A percentile compares a stretch with the other conserved stretches of the same genome.
Evolutionary conservation across 2,888 invertebrate species (phyloP).

Genomic region (Drosophila prolongata): DNA sequence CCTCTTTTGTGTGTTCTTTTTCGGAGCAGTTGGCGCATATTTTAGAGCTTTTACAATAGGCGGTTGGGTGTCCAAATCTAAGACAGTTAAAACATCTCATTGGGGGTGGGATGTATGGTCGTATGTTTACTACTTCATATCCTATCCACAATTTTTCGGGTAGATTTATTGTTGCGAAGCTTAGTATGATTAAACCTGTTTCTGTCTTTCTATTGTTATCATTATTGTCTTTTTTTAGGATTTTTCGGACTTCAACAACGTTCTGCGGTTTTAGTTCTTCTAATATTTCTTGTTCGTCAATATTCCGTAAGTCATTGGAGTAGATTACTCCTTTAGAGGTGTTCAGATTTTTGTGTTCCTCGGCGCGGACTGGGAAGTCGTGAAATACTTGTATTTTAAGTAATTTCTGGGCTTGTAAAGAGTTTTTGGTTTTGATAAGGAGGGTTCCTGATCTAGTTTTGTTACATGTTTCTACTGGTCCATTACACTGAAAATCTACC

Average conservation of each 20-base stretch:
- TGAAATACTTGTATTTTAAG: constrained; percentile 8
- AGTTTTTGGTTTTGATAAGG: background rate
- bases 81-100: constrained; percentile 2
- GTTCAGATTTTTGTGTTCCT: constrained; percentile 13
- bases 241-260: constrained; percentile 4
- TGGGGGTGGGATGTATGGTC: constrained; percentile 3
- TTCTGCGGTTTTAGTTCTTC: constrained; percentile 9
- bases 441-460: constrained; percentile 12
- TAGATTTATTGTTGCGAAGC: no score
- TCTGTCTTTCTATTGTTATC: background rate
- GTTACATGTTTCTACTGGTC: constrained; percentile 16
- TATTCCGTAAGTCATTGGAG: constrained; percentile 3
- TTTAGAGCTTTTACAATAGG: background rate
- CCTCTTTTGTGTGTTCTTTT: no score
- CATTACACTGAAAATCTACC: no score
- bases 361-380: constrained; percentile 3
- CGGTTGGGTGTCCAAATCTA: constrained; percentile 9
- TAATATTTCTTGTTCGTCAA: constrained; percentile 1
- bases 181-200: no score
- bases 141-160: no score
- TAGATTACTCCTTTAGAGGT: background rate
- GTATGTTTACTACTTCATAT: background rate
- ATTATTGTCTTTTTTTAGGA: constrained; percentile 3
- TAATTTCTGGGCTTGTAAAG: constrained; percentile 3
- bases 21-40: no score